phyloP scores from a whole-genome alignment of 2,888 invertebrate genomes.

The Drosophila limbata region DNA sequence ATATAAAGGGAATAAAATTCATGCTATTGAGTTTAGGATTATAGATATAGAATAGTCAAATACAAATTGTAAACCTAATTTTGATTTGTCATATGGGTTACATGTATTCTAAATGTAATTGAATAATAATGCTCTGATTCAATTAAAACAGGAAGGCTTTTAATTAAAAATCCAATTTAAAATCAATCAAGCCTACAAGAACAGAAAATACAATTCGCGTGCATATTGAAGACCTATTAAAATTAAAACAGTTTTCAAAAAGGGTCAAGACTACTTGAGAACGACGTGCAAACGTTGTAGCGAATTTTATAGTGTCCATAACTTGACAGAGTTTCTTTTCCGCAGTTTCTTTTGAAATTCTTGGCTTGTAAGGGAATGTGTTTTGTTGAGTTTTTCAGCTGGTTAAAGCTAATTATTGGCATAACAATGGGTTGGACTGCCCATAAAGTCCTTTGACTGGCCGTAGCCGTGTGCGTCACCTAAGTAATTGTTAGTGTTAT shows the following conservation, averaged over 20 bases:
- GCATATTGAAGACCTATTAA: slow-evolving; percentile 6
- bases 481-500: slow-evolving; percentile 34
- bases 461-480: slow-evolving; percentile 22
- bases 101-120: not conserved
- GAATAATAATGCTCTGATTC: not conserved
- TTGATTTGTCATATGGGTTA: not conserved
- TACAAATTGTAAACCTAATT: not conserved
- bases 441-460: slow-evolving; percentile 12
- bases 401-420: slow-evolving; percentile 29
- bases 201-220: not conserved
- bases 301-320: not conserved
- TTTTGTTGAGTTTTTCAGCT: slow-evolving; percentile 15
- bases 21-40: no score
- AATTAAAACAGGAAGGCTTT: not conserved
- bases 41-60: not conserved
- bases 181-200: not conserved
- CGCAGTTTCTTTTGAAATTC: slow-evolving; percentile 3
- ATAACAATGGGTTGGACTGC: slow-evolving; percentile 14
- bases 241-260: not conserved
- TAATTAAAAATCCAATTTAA: not conserved
- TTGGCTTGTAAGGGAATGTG: slow-evolving; percentile 12
- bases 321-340: not conserved
- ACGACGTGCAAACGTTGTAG: not conserved
- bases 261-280: not conserved
- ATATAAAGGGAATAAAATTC: no score